These are phyloP conservation scores for Aix galericulata DNA, from an alignment of 2,113 vertebrate species.

Conservation along the genomic window DNA sequence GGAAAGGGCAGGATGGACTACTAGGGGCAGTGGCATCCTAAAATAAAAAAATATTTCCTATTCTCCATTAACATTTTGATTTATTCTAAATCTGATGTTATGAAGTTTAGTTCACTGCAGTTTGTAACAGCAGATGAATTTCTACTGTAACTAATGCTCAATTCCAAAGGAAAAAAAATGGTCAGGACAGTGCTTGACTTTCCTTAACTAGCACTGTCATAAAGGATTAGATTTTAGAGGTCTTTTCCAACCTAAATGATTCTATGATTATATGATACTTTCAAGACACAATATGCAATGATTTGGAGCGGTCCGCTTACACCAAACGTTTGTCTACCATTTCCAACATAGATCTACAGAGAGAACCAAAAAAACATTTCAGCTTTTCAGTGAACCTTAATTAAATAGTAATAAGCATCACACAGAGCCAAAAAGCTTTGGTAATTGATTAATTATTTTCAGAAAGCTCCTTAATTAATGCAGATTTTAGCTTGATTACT, in stretches of 20 bases:
- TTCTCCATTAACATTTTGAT: neutral
- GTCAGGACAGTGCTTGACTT: neutral
- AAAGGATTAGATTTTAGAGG: neutral
- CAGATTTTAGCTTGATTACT: neutral
- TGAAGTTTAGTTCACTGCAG: neutral
- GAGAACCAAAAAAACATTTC: neutral
- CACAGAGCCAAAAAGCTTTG: neutral
- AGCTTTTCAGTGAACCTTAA: slow-evolving; percentile 16
- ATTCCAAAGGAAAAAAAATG: neutral
- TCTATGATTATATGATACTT: neutral
- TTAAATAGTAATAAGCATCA: neutral
- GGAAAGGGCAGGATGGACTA: slow-evolving; percentile 45
- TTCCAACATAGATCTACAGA: neutral
- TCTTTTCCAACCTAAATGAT: too few species aligned
- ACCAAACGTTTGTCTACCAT: neutral
- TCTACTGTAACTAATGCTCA: neutral
- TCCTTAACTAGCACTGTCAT: neutral
- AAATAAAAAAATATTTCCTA: slow-evolving; percentile 2
- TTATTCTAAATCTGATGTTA: neutral
- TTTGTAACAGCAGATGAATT: neutral
- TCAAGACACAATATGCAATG: neutral
- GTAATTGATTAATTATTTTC: neutral
- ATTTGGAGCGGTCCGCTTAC: neutral
- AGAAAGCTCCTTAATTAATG: neutral
- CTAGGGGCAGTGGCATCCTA: slow-evolving; percentile 30